Base-by-base conservation (phyloP, 1,140 invertebrate genomes). In the Aporrectodea caliginosa region DNA sequence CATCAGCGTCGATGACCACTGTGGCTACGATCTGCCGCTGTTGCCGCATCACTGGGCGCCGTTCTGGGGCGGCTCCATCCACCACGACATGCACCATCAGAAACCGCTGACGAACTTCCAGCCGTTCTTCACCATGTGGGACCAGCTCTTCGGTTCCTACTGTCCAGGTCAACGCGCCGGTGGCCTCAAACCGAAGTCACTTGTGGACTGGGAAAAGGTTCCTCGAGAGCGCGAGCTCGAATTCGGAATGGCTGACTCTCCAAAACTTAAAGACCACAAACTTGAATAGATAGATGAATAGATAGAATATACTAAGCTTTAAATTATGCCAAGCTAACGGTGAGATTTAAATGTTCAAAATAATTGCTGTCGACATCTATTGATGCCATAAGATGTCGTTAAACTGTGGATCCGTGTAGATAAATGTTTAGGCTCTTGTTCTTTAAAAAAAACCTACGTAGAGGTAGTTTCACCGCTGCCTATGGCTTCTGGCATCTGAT, bases 11-110 rank as follows among this genome's bases (percentile, higher is more conserved):
- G 69, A 84, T 77, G 83, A 82, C 68, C 85, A 85, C 79, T 85
- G 75, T 33, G 85, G 85, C 6, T 85, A 86, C 70, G 85, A 85
- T 73, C 85, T 85, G 35, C 85, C 85, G 0, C 84, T 86, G 70
- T 73, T 80, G 33, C 81, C 83, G 1, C 84, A 86, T 73, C 82
- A 80, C 33, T 86, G 83, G 35, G 30, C 86, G 6, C 82, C 82
- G 35, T 84, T 85, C 80, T 85, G 85, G 73, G 72, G 82, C 14
- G 84, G 84, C 29, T 84, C 84, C 6, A 84, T 84, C 2, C 84
- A 84, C 35, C 84, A 85, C 69, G 84, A 85, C 68, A 85, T 85
- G 84, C 84, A 85, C 73, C 84, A 85, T 78, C 71, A 85, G 68
- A 70, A 84, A 69, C 84, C 84, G 14, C 75, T 85, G 75, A 85